phyloP scores from a whole-genome alignment of 2,797 vertebrate species.

The Pelochelys cantorii region DNA sequence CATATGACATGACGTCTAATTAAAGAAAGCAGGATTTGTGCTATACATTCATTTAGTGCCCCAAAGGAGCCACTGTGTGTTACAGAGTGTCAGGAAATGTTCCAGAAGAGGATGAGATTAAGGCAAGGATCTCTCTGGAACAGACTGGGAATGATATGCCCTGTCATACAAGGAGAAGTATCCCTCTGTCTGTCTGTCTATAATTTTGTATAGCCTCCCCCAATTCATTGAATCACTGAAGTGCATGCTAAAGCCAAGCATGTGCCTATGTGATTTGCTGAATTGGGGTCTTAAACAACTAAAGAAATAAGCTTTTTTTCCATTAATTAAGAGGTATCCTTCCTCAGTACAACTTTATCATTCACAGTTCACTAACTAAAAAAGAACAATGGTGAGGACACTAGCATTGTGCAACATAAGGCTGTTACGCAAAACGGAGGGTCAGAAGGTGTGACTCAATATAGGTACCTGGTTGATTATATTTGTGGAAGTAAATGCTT shows the following conservation, averaged over 20 bases:
- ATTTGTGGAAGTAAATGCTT: neutral
- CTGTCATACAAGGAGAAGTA: neutral
- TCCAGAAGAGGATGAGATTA: rapidly evolving
- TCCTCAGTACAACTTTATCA: neutral
- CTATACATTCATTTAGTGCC: rapidly evolving
- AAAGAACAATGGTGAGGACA: neutral
- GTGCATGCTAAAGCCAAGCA: neutral
- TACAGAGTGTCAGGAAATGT: neutral
- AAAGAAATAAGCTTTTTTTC: neutral
- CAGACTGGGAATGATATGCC: neutral
- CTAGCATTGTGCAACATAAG: neutral
- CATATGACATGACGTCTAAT: rapidly evolving
- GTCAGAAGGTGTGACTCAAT: neutral
- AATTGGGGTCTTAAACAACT: neutral
- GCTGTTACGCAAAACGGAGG: neutral
- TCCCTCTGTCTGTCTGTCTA: no score
- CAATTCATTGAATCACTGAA: neutral
- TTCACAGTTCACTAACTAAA: neutral
- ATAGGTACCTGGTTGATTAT: neutral
- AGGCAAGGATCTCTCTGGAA: neutral
- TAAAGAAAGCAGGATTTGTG: neutral
- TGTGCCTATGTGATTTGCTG: neutral
- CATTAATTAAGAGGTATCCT: neutral
- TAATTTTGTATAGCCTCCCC: neutral
- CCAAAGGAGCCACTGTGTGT: rapidly evolving